These are phyloP conservation scores for Vidua macroura DNA, from an alignment of 2,113 vertebrate genomes.

Conservation along the genomic window DNA sequence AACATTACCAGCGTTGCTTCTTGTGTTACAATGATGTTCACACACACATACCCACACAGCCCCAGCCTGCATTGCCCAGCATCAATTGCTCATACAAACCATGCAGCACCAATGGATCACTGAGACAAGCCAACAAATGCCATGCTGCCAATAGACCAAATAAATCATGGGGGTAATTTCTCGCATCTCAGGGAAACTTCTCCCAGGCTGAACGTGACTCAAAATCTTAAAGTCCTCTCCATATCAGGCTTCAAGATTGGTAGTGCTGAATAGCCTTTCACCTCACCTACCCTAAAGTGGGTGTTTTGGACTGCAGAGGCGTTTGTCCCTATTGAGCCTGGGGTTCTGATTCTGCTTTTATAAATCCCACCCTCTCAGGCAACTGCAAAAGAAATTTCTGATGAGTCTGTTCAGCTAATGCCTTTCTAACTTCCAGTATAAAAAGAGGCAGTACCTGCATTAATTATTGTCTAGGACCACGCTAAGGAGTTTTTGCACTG, in stretches of 20 bases:
- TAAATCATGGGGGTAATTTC: neutral
- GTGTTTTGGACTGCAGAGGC: neutral
- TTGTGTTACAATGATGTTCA: rapidly evolving
- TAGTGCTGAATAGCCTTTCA: neutral
- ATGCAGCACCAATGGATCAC: neutral
- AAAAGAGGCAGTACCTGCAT: conserved; percentile 19
- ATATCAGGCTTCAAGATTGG: neutral
- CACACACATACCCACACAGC: rapidly evolving
- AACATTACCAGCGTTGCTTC: neutral
- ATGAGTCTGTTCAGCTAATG: neutral
- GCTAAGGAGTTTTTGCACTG: conserved; percentile 32
- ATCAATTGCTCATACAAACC: neutral
- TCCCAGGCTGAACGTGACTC: neutral
- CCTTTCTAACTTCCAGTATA: conserved; percentile 17
- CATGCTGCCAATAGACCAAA: neutral
- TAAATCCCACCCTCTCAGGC: neutral
- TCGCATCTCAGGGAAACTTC: neutral
- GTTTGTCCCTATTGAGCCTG: neutral
- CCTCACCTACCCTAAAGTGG: neutral
- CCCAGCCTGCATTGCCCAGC: neutral
- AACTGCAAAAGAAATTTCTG: neutral
- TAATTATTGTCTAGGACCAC: conserved; percentile 46
- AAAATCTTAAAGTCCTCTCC: neutral
- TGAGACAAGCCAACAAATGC: neutral
- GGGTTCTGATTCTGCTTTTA: neutral